Percentiles rank a stretch among this genome's conserved stretches.
Conservation (phyloP, 1,140 invertebrate genomes). For the Plutomurus gul region DNA sequence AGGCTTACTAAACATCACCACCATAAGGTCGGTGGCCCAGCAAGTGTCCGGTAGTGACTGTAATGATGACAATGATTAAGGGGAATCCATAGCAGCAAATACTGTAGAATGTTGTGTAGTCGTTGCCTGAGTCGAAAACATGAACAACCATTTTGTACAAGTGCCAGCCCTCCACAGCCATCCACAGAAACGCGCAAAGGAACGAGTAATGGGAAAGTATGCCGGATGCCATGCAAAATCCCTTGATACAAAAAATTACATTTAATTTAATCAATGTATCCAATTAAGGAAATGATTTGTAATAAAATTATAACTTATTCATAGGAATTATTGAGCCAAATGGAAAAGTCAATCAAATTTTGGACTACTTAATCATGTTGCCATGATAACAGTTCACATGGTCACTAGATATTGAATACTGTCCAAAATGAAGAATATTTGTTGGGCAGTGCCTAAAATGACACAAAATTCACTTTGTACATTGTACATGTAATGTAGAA, state of each 20-base stretch:
- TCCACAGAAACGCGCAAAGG: constrained; percentile 67
- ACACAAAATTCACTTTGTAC: too few species aligned
- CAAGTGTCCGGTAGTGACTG: constrained; percentile 46
- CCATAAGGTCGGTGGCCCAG: constrained; percentile 49
- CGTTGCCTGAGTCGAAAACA: constrained; percentile 53
- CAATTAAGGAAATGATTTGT: neutral
- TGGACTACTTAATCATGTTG: too few species aligned
- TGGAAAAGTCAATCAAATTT: too few species aligned
- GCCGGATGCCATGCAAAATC: constrained; percentile 64
- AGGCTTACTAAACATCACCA: constrained; percentile 49
- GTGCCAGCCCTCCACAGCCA: constrained; percentile 62
- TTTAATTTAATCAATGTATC: neutral
- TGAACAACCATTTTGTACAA: constrained; percentile 61
- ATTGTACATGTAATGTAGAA: too few species aligned
- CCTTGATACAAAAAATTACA: constrained; percentile 44
- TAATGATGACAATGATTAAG: constrained; percentile 58
- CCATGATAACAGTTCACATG: too few species aligned
- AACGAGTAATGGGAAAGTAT: constrained; percentile 67
- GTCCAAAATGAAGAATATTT: too few species aligned
- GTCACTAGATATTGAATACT: too few species aligned
- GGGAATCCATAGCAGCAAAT: constrained; percentile 63
- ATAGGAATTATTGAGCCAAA: too few species aligned
- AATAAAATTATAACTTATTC: neutral
- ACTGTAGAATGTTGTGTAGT: constrained; percentile 37
- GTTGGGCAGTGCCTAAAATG: too few species aligned